These are phyloP conservation scores for Sitobion miscanthi DNA, from an alignment of 1,140 invertebrate genomes.

Conservation along the genomic window DNA sequence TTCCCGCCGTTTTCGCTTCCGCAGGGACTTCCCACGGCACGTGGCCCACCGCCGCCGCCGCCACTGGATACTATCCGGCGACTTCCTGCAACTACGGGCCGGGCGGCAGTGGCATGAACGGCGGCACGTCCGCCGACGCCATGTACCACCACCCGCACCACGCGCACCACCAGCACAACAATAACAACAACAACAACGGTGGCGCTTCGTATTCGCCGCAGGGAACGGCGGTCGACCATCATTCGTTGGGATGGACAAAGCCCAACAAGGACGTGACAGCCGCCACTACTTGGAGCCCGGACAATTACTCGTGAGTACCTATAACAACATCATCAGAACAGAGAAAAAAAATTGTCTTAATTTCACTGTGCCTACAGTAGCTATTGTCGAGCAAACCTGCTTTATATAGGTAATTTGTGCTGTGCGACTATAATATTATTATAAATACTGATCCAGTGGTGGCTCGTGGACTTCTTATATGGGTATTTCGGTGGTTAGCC, in stretches of 20 bases:
- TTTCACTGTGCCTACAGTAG: background rate
- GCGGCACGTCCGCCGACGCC: background rate
- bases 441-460: too few species aligned
- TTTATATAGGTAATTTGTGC: too few species aligned
- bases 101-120: conserved; percentile 2
- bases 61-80: background rate
- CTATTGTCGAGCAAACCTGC: too few species aligned
- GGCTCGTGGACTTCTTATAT: too few species aligned
- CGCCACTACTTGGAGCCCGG: conserved; percentile 12
- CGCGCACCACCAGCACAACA: background rate
- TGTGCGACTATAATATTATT: too few species aligned
- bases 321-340: too few species aligned
- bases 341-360: background rate
- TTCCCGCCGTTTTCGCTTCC: background rate
- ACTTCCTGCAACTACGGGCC: conserved; percentile 30
- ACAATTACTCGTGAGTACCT: conserved; percentile 46
- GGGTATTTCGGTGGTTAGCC: too few species aligned
- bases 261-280: conserved; percentile 19
- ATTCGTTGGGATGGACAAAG: conserved; percentile 47
- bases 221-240: background rate
- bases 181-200: background rate
- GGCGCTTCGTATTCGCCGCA: conserved; percentile 35
- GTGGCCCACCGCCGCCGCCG: background rate
- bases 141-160: conserved; percentile 46
- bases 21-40: conserved; percentile 36